Evolutionary conservation across 2,888 invertebrate species (phyloP).

Genomic region (Pedicia rivosa): DNA sequence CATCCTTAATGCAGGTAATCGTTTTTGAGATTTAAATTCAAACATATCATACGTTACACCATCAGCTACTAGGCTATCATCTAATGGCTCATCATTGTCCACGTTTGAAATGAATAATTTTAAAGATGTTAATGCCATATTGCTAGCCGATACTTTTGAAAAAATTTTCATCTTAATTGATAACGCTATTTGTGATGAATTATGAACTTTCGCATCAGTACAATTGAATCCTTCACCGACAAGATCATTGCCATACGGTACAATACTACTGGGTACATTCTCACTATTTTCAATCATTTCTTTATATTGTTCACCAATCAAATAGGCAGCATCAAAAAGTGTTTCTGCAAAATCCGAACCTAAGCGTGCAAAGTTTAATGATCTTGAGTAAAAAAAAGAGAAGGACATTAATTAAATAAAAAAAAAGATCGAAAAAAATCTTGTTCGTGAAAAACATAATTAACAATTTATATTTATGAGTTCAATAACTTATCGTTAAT

Average conservation of each 20-base stretch:
- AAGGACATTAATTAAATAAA: too few species aligned
- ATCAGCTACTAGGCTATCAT: slow-evolving; percentile 23
- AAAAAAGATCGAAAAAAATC: too few species aligned
- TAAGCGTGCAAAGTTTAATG: slow-evolving; percentile 27
- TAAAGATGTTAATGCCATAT: slow-evolving; percentile 23
- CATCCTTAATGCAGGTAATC: slow-evolving; percentile 25
- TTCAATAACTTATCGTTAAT: too few species aligned
- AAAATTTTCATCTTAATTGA: slow-evolving; percentile 24
- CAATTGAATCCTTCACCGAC: slow-evolving; percentile 19
- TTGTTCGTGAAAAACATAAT: too few species aligned
- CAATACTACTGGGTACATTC: slow-evolving; percentile 10
- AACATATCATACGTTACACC: slow-evolving; percentile 22
- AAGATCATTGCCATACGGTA: slow-evolving; percentile 14
- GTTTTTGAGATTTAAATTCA: slow-evolving; percentile 20
- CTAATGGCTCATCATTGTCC: slow-evolving; percentile 21
- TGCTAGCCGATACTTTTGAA: slow-evolving; percentile 22
- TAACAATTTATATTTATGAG: too few species aligned
- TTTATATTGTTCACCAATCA: slow-evolving; percentile 24
- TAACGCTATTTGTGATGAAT: neutral
- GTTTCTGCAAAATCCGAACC: slow-evolving; percentile 26
- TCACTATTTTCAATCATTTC: slow-evolving; percentile 12
- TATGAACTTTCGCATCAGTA: slow-evolving; percentile 12
- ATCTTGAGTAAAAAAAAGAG: slow-evolving; percentile 12
- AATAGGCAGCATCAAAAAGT: slow-evolving; percentile 22
- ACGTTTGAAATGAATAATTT: slow-evolving; percentile 22